Base-by-base conservation (phyloP, 2,888 invertebrate species). In the Diaprepes abbreviatus region DNA sequence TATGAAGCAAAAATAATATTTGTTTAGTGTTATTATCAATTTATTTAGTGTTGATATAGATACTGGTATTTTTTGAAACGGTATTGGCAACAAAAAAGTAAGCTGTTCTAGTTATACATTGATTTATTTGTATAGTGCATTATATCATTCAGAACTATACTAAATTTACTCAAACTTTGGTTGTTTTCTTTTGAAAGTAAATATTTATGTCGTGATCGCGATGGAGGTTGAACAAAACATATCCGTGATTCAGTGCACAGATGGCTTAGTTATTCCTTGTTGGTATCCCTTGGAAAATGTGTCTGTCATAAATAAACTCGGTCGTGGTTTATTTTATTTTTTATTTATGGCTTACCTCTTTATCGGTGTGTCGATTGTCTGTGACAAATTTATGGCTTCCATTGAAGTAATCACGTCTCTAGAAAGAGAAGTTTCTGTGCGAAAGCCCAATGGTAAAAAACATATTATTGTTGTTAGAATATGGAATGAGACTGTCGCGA, bases 401-500 rank as follows among this genome's bases (percentile, higher is more conserved):
- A 99, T 99, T 83, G 99, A 99, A 88, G 81, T 85, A 35, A 99
- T 99, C 83, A 99, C 98, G 58, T 97, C 98, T 0, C 93, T 97
- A 83, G 98, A 99, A 84, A 94, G 95, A 79, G 96, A 97, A 84
- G 93, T 99, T 79, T 91, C 92, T 78, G 92, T 99, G 70, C 93
- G 94, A 80, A 93, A 94, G 74, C 91, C 93, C 74, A 94, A 93
- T 79, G 95, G 95, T 3, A 67, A 73, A 24, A 73, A 70, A 33
- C 72, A 73, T 14, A 93, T 94, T 76, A 88, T 98, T 43, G 93
- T 92, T 57, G 98, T 99, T 12, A 89, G 98, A 68, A 94, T 99
- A 68, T 99, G 99, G 99, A 99, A 99, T 85, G 98, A 98, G 84
- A 98, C 99, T 1, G 98, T 99, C 43, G 98, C 98, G 74, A 99